Evolutionary conservation across 2,888 invertebrate genomes (phyloP), one percentile per base, ranked within the genome.

Genomic region (Lingula anatina): DNA sequence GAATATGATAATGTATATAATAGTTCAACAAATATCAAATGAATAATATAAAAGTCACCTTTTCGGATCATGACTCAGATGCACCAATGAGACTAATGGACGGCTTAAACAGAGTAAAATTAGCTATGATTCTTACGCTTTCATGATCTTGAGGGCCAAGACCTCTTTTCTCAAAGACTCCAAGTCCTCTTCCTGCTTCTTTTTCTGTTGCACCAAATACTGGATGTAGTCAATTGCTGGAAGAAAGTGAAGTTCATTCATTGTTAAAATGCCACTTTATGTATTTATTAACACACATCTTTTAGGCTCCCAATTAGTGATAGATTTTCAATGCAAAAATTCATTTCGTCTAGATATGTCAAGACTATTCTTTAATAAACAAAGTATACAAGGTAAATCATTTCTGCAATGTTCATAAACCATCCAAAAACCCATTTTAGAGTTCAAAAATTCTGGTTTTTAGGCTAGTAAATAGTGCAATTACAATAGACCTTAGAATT

Each of bases 111-210:
- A n/a, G n/a, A n/a, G n/a, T n/a, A n/a, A n/a, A n/a, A n/a, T n/a
- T n/a, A n/a, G n/a, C n/a, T n/a, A n/a, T n/a, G n/a, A n/a, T n/a
- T n/a, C 73, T 66, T 56, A 77, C 76, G 88, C 87, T 74, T 94
- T 92, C 76, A 77, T 77, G 46, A 96, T 95, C 55, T 92, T 86
- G 47, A 96, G 79, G 0, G 95, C 96, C 21, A 92, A 86, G 40
- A 78, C 77, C 60, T 79, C 78, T 55, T 79, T 79, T 15, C 77
- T 60, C 15, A 79, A 60, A 7, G 63, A 65, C 47, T 77, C 76
- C 47, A 94, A 81, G 70, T 96, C 95, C n/a, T 94, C 93, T 71
- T 95, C 94, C 70, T 95, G 90, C 57, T 93, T 89, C 62, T 89
- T 87, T 65, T 94, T 90, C 76, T 94, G 91, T 74, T 90, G 89